A percentile compares a stretch with the other conserved stretches of the same genome.
Conservation (phyloP, 2,797 vertebrate species). For the Urophycis tenuis region DNA sequence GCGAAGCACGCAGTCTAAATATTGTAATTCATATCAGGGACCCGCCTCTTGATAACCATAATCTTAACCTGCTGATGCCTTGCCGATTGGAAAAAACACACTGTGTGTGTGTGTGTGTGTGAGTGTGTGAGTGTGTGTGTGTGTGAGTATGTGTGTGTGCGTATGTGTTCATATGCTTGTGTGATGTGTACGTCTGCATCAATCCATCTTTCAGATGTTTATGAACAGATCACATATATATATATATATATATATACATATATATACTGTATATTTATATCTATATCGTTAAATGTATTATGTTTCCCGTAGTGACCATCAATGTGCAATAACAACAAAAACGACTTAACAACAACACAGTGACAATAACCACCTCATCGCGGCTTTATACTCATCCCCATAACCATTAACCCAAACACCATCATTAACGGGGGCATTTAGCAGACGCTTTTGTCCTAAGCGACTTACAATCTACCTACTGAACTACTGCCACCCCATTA, state of each 20-base stretch:
- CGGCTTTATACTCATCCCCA: no score
- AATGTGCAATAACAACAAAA: no score
- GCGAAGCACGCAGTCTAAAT: slow-evolving; percentile 70
- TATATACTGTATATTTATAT: no score
- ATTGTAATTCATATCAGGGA: slow-evolving; percentile 69
- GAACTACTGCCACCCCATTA: no score
- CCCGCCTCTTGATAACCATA: slow-evolving; percentile 52
- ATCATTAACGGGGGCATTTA: no score
- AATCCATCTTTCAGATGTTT: background rate
- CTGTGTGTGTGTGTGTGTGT: slow-evolving; percentile 23
- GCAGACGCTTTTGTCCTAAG: no score
- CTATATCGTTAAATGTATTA: no score
- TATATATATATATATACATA: background rate
- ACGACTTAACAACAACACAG: no score
- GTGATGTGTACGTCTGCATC: slow-evolving; percentile 17
- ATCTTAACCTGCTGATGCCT: slow-evolving; percentile 54
- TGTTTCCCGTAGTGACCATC: no score
- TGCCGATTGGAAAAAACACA: slow-evolving; percentile 54
- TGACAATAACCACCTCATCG: no score
- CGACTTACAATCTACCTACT: no score
- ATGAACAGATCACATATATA: background rate
- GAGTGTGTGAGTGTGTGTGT: background rate
- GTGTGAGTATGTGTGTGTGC: slow-evolving; percentile 11
- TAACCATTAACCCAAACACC: no score
- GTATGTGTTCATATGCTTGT: slow-evolving; percentile 13